Conservation (phyloP, 2,797 vertebrate genomes). For the Mareca penelope region DNA sequence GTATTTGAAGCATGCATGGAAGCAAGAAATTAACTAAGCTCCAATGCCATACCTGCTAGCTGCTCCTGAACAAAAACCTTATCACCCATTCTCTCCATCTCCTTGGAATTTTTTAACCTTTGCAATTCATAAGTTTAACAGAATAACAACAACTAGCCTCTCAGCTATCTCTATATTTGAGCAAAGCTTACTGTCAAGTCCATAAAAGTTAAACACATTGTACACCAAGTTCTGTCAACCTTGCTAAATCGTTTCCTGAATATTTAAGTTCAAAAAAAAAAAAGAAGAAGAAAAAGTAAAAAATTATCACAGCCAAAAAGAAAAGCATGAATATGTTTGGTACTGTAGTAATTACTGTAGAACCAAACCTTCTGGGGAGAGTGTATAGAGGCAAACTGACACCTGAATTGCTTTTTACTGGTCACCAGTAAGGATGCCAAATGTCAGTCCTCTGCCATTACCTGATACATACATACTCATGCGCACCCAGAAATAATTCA, state of each 20-base stretch:
- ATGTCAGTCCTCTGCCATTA: rapidly evolving
- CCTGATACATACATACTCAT: rapidly evolving
- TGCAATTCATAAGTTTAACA: not conserved
- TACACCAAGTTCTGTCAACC: not conserved
- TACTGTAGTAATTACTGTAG: not conserved
- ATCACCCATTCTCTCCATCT: not conserved
- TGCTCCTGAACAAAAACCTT: not conserved
- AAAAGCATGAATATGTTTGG: not conserved
- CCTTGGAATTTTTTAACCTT: not conserved
- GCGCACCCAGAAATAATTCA: rapidly evolving
- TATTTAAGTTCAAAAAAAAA: not conserved
- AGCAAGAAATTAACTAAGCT: not conserved
- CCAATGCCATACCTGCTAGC: not conserved
- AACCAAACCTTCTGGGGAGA: not conserved
- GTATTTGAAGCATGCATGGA: not conserved
- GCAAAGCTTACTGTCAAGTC: not conserved
- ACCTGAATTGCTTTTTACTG: not conserved
- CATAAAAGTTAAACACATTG: not conserved
- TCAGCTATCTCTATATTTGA: not conserved
- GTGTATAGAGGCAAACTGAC: not conserved
- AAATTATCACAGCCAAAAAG: not conserved
- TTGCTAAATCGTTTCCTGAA: not conserved
- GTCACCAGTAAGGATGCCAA: not conserved
- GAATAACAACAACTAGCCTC: not conserved
- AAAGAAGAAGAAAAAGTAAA: not conserved